These are phyloP conservation scores for Troides oblongomaculatus DNA, from an alignment of 2,888 invertebrate species.

Conservation along the genomic window DNA sequence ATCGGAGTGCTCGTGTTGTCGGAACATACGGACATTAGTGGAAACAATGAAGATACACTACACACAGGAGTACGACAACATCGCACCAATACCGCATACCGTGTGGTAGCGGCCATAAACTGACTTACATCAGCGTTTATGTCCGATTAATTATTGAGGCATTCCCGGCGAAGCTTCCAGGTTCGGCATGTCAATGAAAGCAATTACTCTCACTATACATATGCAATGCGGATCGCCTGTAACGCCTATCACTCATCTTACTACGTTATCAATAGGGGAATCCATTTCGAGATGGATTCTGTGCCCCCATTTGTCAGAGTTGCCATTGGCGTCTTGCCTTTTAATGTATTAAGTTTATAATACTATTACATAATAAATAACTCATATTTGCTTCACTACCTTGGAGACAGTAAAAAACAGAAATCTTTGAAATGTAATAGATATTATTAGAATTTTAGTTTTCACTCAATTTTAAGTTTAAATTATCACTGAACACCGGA, in stretches of 20 bases:
- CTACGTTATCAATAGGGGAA: constrained; percentile 47
- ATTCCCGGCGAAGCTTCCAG: constrained; percentile 58
- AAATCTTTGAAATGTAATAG: too few relatives aligned
- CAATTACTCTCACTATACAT: constrained; percentile 63
- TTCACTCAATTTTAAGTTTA: too few relatives aligned
- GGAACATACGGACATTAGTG: constrained; percentile 29
- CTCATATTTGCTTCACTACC: too few relatives aligned
- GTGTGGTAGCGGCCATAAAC: constrained; percentile 45
- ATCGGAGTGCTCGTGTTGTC: constrained; percentile 32
- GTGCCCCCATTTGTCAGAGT: constrained; percentile 16
- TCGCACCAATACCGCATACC: constrained; percentile 22
- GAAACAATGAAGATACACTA: constrained; percentile 23
- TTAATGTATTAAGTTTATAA: too few relatives aligned
- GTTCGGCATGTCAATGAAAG: constrained; percentile 70
- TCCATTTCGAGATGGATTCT: constrained; percentile 44
- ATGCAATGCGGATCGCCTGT: constrained; percentile 38
- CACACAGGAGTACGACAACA: constrained; percentile 10
- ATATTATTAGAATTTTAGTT: too few relatives aligned
- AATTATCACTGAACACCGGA: too few relatives aligned
- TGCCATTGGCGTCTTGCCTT: background rate
- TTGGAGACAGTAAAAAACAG: too few relatives aligned
- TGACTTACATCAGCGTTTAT: constrained; percentile 57
- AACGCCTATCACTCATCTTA: constrained; percentile 40
- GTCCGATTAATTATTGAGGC: constrained; percentile 69
- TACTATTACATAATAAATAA: too few relatives aligned